Conservation (phyloP, 2,888 invertebrate genomes). For the Thyatira batis region DNA sequence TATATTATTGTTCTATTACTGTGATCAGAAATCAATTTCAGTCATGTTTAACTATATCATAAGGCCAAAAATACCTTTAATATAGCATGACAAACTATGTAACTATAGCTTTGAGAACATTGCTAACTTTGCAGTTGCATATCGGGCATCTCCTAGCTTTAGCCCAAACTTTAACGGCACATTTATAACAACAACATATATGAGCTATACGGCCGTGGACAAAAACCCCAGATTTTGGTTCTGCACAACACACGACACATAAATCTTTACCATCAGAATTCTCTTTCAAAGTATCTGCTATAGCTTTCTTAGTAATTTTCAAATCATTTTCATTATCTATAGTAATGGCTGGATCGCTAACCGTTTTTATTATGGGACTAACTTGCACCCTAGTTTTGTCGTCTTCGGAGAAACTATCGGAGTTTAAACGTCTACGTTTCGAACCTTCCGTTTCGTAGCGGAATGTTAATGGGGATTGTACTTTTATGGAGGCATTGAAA, state of each 20-base stretch:
- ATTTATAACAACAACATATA: constrained; percentile 87
- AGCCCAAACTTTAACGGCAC: constrained; percentile 86
- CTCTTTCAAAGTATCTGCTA: constrained; percentile 47
- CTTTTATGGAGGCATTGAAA: background rate
- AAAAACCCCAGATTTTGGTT: constrained; percentile 86
- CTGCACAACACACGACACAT: constrained; percentile 84
- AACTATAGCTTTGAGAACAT: constrained; percentile 84
- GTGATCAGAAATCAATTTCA: no score
- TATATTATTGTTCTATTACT: no score
- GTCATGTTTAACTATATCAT: background rate
- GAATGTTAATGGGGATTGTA: constrained; percentile 9
- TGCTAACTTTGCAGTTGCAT: constrained; percentile 86
- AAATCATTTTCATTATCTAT: constrained; percentile 37
- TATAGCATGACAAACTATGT: constrained; percentile 50
- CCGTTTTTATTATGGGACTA: constrained; percentile 57
- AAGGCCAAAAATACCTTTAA: background rate
- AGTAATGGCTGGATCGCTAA: constrained; percentile 68
- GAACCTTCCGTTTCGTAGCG: constrained; percentile 51
- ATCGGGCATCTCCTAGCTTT: constrained; percentile 85
- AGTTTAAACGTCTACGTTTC: constrained; percentile 47
- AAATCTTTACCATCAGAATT: constrained; percentile 54
- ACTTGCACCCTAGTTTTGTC: constrained; percentile 30
- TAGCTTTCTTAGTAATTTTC: constrained; percentile 43
- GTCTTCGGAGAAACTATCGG: constrained; percentile 41
- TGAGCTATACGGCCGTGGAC: constrained; percentile 86